Percentiles rank a stretch among this genome's conserved stretches.
Conservation (phyloP, 2,797 vertebrate species). For the Sebastes reedi region DNA sequence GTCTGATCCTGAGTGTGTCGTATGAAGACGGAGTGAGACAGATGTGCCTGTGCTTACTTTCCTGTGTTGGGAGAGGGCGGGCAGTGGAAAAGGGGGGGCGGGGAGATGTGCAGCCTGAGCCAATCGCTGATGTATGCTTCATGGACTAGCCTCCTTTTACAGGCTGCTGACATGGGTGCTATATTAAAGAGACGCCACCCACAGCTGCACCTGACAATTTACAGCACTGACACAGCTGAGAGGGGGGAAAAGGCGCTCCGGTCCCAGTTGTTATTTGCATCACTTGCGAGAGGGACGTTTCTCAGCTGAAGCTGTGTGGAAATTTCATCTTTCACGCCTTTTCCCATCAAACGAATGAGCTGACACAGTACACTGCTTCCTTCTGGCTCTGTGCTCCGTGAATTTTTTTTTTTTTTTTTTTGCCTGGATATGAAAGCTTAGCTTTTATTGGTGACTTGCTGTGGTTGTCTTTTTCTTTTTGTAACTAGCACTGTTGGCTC, state of each 20-base stretch:
- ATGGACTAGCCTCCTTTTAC: constrained; percentile 89
- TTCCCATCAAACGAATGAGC: background rate
- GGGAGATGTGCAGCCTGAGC: constrained; percentile 25
- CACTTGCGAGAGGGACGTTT: constrained; percentile 37
- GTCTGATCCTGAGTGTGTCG: background rate
- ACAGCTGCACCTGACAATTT: constrained; percentile 89
- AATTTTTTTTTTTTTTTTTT: background rate
- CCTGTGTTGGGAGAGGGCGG: constrained; percentile 31
- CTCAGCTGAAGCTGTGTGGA: constrained; percentile 43
- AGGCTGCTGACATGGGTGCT: constrained; percentile 82
- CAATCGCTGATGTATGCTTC: constrained; percentile 50
- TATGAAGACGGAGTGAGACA: constrained; percentile 55
- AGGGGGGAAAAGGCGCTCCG: background rate
- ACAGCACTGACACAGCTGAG: constrained; percentile 68
- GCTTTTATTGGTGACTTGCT: constrained; percentile 2
- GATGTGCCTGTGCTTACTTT: constrained; percentile 66
- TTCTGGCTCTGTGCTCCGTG: constrained; percentile 9
- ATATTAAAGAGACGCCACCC: constrained; percentile 83
- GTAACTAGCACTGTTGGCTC: background rate
- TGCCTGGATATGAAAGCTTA: constrained; percentile 9
- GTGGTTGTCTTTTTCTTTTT: background rate
- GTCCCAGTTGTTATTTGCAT: constrained; percentile 49
- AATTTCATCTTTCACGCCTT: constrained; percentile 44
- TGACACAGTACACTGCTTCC: background rate
- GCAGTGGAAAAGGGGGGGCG: constrained; percentile 1